phyloP scores from a whole-genome alignment of 1,140 invertebrate species.

The Cheumatopsyche charites region DNA sequence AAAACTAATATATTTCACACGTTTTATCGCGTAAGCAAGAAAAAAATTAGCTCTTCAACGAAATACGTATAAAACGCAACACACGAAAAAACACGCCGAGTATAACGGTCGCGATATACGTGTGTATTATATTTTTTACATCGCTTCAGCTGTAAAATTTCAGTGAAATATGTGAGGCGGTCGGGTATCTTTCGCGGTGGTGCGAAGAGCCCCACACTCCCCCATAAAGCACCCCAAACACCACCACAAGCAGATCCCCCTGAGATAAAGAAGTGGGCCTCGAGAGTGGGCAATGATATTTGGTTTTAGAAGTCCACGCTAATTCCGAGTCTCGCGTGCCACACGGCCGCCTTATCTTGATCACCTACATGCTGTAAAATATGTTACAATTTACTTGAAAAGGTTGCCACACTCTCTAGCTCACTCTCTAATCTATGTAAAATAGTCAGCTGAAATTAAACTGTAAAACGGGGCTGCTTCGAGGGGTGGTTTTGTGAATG shows the following conservation, averaged over 20 bases:
- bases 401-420: constrained; percentile 47
- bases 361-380: constrained; percentile 49
- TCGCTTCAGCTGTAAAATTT: constrained; percentile 12
- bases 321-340: constrained; percentile 34
- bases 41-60: too few relatives aligned
- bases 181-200: constrained; percentile 12
- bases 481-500: not conserved
- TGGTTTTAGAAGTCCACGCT: constrained; percentile 29
- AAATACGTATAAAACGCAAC: too few relatives aligned
- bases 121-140: not conserved
- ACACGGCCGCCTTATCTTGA: constrained; percentile 44
- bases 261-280: constrained; percentile 34
- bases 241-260: constrained; percentile 15
- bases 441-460: constrained; percentile 44
- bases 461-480: constrained; percentile 39
- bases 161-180: constrained; percentile 19
- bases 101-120: not conserved
- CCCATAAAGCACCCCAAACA: not conserved
- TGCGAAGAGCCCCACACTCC: not conserved
- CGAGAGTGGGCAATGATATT: constrained; percentile 38
- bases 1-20: too few relatives aligned
- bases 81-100: too few relatives aligned
- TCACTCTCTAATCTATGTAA: constrained; percentile 41
- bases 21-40: too few relatives aligned
- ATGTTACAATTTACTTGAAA: constrained; percentile 49